Percentiles rank a stretch among this genome's conserved stretches.
These are phyloP conservation scores for Hydractinia echinata DNA, from an alignment of 30 jellyfish, hydroid and myxozoan species.

Conservation along the genomic window DNA sequence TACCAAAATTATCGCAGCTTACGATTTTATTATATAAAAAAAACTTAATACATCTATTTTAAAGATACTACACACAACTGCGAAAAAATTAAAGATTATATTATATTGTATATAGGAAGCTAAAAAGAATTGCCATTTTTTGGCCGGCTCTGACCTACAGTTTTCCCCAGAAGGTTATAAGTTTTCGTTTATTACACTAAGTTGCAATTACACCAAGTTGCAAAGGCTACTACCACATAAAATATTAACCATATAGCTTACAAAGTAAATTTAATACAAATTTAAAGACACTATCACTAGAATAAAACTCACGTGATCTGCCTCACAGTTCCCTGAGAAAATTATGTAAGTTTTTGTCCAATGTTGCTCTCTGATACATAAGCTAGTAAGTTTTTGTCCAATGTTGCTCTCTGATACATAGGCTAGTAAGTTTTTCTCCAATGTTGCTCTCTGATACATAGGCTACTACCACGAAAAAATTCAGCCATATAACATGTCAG, in stretches of 20 bases:
- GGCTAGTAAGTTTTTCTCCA: background rate
- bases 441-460: background rate
- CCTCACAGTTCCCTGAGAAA: background rate
- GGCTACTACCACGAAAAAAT: background rate
- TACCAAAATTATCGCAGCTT: too few species aligned
- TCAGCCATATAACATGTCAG: background rate
- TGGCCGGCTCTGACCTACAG: too few species aligned
- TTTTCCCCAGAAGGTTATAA: background rate
- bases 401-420: background rate
- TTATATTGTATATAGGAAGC: too few species aligned
- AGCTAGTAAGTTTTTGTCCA: background rate
- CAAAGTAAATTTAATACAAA: background rate
- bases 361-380: too few species aligned
- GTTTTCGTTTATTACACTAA: background rate
- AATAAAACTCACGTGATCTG: background rate
- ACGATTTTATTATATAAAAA: too few species aligned
- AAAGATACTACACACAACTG: too few species aligned
- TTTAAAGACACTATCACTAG: background rate
- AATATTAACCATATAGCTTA: background rate
- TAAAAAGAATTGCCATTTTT: too few species aligned
- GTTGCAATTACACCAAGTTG: background rate
- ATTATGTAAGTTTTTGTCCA: background rate
- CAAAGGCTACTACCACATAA: background rate
- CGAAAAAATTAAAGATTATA: too few species aligned
- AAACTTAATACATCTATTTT: too few species aligned